These are phyloP conservation scores for Eonycteris spelaea DNA, from an alignment of 2,113 vertebrate genomes.

Conservation along the genomic window DNA sequence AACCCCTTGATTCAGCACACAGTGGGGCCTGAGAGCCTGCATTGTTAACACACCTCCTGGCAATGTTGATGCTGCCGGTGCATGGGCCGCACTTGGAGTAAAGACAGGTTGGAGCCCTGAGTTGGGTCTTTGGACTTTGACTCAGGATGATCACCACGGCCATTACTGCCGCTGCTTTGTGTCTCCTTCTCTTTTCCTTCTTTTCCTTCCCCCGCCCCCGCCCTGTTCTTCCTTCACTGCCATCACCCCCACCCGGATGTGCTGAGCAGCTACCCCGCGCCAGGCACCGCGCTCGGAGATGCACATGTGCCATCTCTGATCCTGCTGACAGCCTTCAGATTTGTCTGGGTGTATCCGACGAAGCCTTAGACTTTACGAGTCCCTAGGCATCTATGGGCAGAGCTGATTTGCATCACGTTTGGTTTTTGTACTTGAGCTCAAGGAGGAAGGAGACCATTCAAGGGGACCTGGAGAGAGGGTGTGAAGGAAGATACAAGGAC, in stretches of 20 bases:
- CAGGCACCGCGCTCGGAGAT: neutral
- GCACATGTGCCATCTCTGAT: neutral
- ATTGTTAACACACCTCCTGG: neutral
- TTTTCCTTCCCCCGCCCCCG: neutral
- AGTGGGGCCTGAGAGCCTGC: neutral
- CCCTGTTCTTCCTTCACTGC: neutral
- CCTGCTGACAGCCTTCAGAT: neutral
- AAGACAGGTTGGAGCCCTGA: neutral
- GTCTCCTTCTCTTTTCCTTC: neutral
- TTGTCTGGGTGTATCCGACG: neutral
- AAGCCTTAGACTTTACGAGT: neutral
- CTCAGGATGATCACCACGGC: neutral
- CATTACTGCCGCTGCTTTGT: neutral
- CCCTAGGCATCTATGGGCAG: neutral
- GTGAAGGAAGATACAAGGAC: neutral
- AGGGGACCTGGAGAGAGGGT: neutral
- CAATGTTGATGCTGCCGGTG: no score
- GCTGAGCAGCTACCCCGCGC: fast-evolving
- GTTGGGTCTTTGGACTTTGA: neutral
- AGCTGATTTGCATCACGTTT: conserved; percentile 19
- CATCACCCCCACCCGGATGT: neutral
- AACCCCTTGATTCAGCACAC: neutral
- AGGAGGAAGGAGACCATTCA: neutral
- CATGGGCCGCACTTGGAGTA: fast-evolving
- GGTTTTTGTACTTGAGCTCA: neutral